Conservation (phyloP, 2,797 vertebrate genomes). For the Heterohyrax brucei region DNA sequence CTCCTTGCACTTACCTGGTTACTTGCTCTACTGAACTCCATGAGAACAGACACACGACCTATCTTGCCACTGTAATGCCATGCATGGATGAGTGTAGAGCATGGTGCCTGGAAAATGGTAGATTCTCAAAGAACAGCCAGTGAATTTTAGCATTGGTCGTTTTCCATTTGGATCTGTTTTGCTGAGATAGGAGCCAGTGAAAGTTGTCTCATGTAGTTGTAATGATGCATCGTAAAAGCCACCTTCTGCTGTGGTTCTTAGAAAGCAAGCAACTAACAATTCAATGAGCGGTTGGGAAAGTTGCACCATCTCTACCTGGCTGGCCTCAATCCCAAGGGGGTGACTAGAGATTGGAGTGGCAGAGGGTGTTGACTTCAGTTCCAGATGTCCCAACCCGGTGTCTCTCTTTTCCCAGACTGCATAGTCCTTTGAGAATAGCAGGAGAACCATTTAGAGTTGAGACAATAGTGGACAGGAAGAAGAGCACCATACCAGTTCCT, state of each 20-base stretch:
- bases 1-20: background rate
- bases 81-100: background rate
- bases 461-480: background rate
- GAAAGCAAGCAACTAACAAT: slow-evolving; percentile 51
- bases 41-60: background rate
- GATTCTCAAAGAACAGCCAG: background rate
- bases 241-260: slow-evolving; percentile 42
- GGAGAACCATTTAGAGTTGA: slow-evolving; percentile 27
- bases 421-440: slow-evolving; percentile 18
- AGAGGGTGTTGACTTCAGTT: background rate
- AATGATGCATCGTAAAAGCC: background rate
- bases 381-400: background rate
- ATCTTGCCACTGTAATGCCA: background rate
- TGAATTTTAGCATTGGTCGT: background rate
- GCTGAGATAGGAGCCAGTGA: background rate
- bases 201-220: background rate
- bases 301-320: background rate
- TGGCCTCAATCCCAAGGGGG: background rate
- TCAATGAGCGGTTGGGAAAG: background rate
- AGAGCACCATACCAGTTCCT: slow-evolving; percentile 17
- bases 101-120: background rate
- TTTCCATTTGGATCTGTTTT: background rate
- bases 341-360: background rate
- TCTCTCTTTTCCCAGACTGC: background rate
- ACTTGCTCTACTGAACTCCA: background rate